Percentiles rank a stretch among this genome's conserved stretches.
phyloP scores from a whole-genome alignment of 1,140 invertebrate genomes.

The Drosophila takahashii region DNA sequence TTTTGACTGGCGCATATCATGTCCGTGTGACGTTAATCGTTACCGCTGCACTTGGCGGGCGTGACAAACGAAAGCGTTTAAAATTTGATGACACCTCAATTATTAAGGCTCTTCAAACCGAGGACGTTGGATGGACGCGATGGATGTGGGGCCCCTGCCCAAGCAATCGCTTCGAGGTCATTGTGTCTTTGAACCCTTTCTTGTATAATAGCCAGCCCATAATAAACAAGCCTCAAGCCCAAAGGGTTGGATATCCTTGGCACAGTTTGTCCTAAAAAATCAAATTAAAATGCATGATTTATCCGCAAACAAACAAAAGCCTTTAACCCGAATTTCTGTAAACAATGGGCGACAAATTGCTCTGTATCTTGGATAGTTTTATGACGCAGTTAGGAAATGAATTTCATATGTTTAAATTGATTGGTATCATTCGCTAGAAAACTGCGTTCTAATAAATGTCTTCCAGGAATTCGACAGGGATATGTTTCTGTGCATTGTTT shows the following conservation, averaged over 20 bases:
- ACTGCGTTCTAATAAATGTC: constrained; percentile 15
- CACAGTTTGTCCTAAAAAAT: constrained; percentile 37
- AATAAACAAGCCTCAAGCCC: constrained; percentile 13
- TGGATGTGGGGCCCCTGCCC: not conserved
- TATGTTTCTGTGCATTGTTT: no score
- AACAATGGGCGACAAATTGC: not conserved
- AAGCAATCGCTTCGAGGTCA: constrained; percentile 32
- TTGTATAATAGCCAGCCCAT: not conserved
- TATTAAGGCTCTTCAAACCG: constrained; percentile 16
- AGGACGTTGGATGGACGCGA: not conserved
- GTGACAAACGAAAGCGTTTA: constrained; percentile 21
- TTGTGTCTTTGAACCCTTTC: constrained; percentile 40
- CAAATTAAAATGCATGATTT: constrained; percentile 53
- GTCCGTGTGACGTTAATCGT: constrained; percentile 74
- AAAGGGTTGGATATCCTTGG: constrained; percentile 28
- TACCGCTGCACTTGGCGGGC: constrained; percentile 23
- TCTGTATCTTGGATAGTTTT: constrained; percentile 7
- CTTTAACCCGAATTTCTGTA: constrained; percentile 29
- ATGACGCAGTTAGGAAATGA: constrained; percentile 31
- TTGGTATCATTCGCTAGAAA: constrained; percentile 7
- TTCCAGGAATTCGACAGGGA: not conserved
- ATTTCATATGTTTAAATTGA: not conserved
- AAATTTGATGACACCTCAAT: constrained; percentile 48
- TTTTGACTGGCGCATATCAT: constrained; percentile 53
- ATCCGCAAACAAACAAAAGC: constrained; percentile 34